Evolutionary conservation across 2,113 vertebrate species (phyloP).

Genomic region (Rhineura floridana): DNA sequence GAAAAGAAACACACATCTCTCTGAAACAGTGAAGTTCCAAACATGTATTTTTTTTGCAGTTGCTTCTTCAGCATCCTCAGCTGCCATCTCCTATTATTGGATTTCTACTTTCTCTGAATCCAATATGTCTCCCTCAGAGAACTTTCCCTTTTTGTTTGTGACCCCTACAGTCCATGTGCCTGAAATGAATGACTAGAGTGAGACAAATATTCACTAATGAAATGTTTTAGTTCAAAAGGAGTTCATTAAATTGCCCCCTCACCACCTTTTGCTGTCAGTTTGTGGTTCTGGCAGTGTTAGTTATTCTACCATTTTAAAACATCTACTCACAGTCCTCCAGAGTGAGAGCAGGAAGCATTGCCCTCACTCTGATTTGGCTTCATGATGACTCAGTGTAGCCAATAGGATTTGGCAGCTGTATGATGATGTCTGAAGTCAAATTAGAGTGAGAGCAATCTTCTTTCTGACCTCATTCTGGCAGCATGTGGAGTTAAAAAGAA

Average conservation of each 20-base stretch:
- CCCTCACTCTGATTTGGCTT: not conserved
- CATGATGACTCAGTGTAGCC: not conserved
- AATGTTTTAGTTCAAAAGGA: no score
- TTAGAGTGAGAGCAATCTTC: not conserved
- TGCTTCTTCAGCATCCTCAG: not conserved
- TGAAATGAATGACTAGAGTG: no score
- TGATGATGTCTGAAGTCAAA: not conserved
- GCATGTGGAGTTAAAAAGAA: not conserved
- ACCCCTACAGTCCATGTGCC: no score
- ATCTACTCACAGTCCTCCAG: not conserved
- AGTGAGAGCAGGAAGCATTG: not conserved
- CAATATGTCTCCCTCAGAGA: not conserved
- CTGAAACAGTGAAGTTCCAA: not conserved
- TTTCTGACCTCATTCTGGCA: not conserved
- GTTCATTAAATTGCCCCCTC: no score
- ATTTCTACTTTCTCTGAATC: not conserved
- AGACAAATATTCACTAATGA: no score
- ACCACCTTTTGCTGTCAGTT: no score
- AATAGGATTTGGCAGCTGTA: not conserved
- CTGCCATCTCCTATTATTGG: not conserved
- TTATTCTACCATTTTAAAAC: no score
- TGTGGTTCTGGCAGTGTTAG: no score
- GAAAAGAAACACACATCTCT: conserved; percentile 22
- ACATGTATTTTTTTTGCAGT: not conserved
- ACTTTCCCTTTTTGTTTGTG: not conserved